A percentile compares a stretch with the other conserved stretches of the same genome.
Conservation (phyloP, 2,797 vertebrate species). For the Clarias laeviceps region DNA sequence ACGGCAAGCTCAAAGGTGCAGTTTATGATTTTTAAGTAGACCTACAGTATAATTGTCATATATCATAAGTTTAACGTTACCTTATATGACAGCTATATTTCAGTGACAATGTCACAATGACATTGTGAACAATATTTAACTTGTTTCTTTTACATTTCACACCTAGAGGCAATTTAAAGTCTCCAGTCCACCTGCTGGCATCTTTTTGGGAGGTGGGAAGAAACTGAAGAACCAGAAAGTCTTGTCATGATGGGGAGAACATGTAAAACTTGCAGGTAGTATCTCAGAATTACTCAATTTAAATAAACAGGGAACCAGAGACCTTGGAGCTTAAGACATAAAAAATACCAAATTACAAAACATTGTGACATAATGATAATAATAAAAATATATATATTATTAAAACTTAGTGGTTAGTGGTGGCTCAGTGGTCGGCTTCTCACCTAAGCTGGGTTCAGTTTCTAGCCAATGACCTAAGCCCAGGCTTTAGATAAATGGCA, state of each 20-base stretch:
- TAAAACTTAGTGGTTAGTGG: no score
- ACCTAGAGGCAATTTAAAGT: neutral
- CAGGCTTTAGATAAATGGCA: no score
- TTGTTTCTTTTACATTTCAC: neutral
- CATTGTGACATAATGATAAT: neutral
- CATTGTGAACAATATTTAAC: neutral
- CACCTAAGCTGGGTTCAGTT: no score
- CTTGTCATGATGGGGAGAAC: neutral
- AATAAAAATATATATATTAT: no score
- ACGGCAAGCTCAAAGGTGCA: neutral
- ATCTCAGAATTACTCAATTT: neutral
- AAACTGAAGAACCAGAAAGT: neutral
- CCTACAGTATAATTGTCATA: neutral
- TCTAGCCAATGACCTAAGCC: no score
- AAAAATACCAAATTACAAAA: neutral
- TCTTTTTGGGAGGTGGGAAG: neutral
- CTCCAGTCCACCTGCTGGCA: neutral
- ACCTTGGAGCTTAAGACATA: neutral
- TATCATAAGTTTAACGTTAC: neutral
- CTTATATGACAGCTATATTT: neutral
- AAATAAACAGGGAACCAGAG: neutral
- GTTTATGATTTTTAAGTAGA: slow-evolving; percentile 2
- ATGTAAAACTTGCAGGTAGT: neutral
- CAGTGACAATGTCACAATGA: neutral
- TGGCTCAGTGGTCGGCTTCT: no score